Conservation (phyloP, 2,797 vertebrate genomes). For the Hippocampus kuda region DNA sequence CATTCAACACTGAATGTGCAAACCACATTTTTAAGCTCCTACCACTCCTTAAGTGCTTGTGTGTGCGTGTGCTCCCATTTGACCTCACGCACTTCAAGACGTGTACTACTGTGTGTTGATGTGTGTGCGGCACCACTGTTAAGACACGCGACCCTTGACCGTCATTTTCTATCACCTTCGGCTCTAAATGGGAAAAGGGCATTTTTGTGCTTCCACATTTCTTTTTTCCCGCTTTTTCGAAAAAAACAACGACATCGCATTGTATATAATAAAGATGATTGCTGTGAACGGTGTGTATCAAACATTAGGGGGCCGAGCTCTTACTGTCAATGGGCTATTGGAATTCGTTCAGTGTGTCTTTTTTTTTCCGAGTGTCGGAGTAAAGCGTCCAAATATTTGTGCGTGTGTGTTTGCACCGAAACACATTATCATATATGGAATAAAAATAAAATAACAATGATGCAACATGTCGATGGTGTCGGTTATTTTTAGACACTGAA, state of each 20-base stretch:
- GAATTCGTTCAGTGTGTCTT: slow-evolving; percentile 63
- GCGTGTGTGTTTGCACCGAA: slow-evolving; percentile 77
- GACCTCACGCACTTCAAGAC: not conserved
- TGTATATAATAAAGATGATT: slow-evolving; percentile 79
- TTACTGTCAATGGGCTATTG: slow-evolving; percentile 65
- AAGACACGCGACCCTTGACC: slow-evolving; percentile 29
- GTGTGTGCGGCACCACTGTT: slow-evolving; percentile 34
- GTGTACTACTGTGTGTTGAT: not conserved
- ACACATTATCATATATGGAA: slow-evolving; percentile 85
- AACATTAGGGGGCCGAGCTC: slow-evolving; percentile 59
- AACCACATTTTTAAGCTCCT: slow-evolving; percentile 34
- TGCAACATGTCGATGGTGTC: slow-evolving; percentile 54
- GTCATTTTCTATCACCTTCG: slow-evolving; percentile 30
- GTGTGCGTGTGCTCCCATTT: not conserved
- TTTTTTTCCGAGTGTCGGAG: slow-evolving; percentile 65
- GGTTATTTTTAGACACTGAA: not conserved
- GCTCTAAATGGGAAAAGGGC: slow-evolving; percentile 29
- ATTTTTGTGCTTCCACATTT: slow-evolving; percentile 62
- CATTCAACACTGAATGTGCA: slow-evolving; percentile 60
- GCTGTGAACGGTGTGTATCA: slow-evolving; percentile 68
- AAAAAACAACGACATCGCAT: slow-evolving; percentile 58
- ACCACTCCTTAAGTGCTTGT: slow-evolving; percentile 6
- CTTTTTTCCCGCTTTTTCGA: slow-evolving; percentile 27
- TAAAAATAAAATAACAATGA: slow-evolving; percentile 81
- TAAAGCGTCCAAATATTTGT: slow-evolving; percentile 74